Evolutionary conservation across 2,113 vertebrate genomes (phyloP), one percentile per base, ranked within the genome.

Genomic region (Philantomba maxwellii): DNA sequence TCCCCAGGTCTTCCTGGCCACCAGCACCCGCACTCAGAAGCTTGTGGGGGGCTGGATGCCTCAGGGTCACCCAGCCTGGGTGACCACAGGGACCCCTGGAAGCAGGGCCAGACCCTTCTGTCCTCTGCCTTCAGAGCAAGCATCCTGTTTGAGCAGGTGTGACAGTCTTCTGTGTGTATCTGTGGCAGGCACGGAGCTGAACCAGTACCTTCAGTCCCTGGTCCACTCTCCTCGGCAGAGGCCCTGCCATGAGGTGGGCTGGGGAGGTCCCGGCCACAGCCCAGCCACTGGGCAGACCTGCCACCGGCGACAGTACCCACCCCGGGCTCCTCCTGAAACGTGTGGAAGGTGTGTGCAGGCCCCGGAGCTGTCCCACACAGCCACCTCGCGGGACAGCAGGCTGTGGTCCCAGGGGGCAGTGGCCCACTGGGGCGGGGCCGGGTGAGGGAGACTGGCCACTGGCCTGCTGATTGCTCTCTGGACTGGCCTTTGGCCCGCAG

Each of bases 401-500:
- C n/a, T 2, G 16, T 33, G n/a, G 30, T 26, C 45, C 39, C 3
- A 1, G 47, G n/a, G n/a, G 58, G 36, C 16, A 58, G 92, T 30
- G 93, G 95, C 89, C 89, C 91, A 91, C 15, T 0, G 30, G 43
- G 51, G 80, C 3, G 3, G 49, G 78, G 49, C 19, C 0, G 0
- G 33, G 49, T 4, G 33, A 19, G 33, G 21, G 43, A 49, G 21
- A 39, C 5, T 19, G 45, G 47, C 89, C 77, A 30, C 16, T 53
- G 57, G 77, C 77, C 75, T 7, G 23, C 45, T 0, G 47, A 33
- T 12, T 5, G n/a, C 58, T 33, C 47, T 49, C 47, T 5, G 51
- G 17, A 12, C 12, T 0, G 4, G 26, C 51, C 51, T 36, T 26
- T 2, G 13, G 70, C 47, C 55, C 3, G 0, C 0, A 1, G 92